Conservation (phyloP, 2,797 vertebrate species). For the Schizopygopsis malacanthus region DNA sequence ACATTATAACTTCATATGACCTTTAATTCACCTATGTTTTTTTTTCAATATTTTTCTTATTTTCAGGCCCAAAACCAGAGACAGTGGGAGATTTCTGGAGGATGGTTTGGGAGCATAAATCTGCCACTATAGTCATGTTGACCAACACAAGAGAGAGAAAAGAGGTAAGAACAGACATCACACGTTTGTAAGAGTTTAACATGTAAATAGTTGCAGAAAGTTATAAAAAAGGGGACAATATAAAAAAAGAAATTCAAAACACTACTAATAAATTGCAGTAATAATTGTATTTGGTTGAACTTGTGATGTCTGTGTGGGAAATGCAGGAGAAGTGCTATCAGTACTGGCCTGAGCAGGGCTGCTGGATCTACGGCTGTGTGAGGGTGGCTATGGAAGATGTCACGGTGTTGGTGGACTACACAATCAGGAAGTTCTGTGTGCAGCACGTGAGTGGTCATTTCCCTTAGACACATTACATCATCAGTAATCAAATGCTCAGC, state of each 20-base stretch:
- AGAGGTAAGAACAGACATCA: conserved; percentile 75
- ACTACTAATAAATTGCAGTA: not conserved
- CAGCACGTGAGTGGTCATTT: conserved; percentile 84
- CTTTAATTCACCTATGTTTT: not conserved
- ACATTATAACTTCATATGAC: not conserved
- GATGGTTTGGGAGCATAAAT: conserved; percentile 98
- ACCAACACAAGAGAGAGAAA: conserved; percentile 96
- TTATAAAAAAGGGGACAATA: not conserved
- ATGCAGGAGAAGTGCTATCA: conserved; percentile 93
- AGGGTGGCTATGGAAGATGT: conserved; percentile 91
- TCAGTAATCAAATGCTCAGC: not conserved
- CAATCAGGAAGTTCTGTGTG: conserved; percentile 92
- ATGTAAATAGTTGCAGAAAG: not conserved
- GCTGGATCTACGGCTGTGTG: conserved; percentile 91
- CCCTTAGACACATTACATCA: not conserved
- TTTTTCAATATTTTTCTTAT: not conserved
- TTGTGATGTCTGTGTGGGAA: not conserved
- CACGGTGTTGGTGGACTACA: conserved; percentile 94
- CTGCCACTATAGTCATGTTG: conserved; percentile 92
- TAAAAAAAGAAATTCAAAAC: not conserved
- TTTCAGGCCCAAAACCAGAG: conserved; percentile 90
- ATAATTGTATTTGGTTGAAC: not conserved
- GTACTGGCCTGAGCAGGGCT: conserved; percentile 98
- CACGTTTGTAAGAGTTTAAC: not conserved
- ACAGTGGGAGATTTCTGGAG: conserved; percentile 95